Evolutionary conservation across 2,113 vertebrate species (phyloP).

Genomic region (Sciurus niger): DNA sequence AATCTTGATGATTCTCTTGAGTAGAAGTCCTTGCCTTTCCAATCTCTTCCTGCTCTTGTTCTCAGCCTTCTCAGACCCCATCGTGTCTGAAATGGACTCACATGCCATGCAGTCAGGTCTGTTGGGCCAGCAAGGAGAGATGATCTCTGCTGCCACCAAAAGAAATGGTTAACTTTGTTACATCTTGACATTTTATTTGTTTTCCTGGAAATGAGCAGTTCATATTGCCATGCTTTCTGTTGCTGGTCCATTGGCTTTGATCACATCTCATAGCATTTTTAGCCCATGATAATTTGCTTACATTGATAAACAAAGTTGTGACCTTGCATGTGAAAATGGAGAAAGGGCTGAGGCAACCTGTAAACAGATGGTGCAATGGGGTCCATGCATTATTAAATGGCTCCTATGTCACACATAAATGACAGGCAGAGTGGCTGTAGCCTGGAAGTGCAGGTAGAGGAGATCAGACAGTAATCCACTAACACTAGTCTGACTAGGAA

Average conservation of each 20-base stretch:
- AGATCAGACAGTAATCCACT: background rate
- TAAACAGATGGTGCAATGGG: background rate
- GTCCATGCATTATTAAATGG: background rate
- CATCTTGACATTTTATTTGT: conserved; percentile 56
- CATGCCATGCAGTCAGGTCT: background rate
- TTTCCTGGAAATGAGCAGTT: conserved; percentile 25
- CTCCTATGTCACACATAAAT: background rate
- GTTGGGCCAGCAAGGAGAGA: background rate
- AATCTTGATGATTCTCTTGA: background rate
- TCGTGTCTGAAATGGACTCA: background rate
- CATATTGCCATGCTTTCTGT: conserved; percentile 33
- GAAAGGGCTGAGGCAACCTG: background rate
- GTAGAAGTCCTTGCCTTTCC: background rate
- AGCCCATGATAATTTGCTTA: conserved; percentile 37
- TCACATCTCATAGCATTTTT: conserved; percentile 2
- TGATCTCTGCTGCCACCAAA: background rate
- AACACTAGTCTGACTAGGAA: background rate
- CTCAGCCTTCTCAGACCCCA: background rate
- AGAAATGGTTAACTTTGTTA: background rate
- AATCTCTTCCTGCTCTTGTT: background rate
- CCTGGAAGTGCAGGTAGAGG: background rate
- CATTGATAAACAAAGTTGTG: background rate
- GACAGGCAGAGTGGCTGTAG: background rate
- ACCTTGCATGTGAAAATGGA: conserved; percentile 1
- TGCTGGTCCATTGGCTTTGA: conserved; percentile 67